phyloP scores from a whole-genome alignment of 2,113 vertebrate genomes.

The Poecilia latipinna region DNA sequence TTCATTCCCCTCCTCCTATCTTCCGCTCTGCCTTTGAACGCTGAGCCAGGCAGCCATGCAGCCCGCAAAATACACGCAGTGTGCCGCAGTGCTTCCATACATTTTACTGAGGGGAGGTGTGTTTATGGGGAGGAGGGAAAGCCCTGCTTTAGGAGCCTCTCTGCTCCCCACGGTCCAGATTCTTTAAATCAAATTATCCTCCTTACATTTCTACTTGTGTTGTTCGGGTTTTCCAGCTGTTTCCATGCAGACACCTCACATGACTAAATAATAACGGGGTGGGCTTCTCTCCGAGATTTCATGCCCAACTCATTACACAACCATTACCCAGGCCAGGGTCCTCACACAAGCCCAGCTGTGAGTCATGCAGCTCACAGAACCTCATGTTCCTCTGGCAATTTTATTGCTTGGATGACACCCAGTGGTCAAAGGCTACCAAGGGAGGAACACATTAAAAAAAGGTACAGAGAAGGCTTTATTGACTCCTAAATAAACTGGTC shows the following conservation, averaged over 20 bases:
- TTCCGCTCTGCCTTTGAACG: conserved; percentile 76
- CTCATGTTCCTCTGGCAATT: conserved; percentile 58
- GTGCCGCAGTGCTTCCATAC: conserved; percentile 79
- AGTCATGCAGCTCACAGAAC: conserved; percentile 61
- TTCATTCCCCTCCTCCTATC: conserved; percentile 71
- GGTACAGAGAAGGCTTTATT: neutral
- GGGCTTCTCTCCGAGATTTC: conserved; percentile 20
- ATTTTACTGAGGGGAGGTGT: conserved; percentile 52
- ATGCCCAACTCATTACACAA: conserved; percentile 64
- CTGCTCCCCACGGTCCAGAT: neutral
- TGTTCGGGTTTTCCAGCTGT: neutral
- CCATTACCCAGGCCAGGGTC: conserved; percentile 56
- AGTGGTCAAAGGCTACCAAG: conserved; percentile 70
- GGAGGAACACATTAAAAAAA: conserved; percentile 23
- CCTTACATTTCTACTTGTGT: neutral
- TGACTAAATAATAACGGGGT: neutral
- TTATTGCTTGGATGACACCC: conserved; percentile 78
- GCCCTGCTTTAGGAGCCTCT: conserved; percentile 5
- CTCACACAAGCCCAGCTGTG: conserved; percentile 61
- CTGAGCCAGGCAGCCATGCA: conserved; percentile 70
- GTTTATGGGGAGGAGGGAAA: neutral
- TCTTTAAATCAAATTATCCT: neutral
- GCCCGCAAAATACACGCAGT: conserved; percentile 73
- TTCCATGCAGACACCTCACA: neutral
- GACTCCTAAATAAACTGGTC: neutral